These are phyloP conservation scores for Neoseiulus cucumeris DNA, from an alignment of 1,140 invertebrate species.

Conservation along the genomic window DNA sequence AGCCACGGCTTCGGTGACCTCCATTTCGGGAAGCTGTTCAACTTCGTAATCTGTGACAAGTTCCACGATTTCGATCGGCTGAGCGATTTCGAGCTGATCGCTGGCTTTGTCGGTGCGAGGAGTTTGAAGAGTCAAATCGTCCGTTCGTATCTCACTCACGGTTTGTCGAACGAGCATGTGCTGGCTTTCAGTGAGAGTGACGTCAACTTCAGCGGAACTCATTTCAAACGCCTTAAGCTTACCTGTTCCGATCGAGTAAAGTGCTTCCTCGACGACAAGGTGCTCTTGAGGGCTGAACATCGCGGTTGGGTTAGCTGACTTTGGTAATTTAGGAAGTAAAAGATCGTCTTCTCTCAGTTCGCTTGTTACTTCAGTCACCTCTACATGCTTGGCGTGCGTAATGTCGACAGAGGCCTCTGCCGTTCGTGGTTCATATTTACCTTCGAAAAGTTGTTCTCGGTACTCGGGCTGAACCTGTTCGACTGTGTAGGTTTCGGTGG, in stretches of 20 bases:
- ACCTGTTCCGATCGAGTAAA: not conserved
- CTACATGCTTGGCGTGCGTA: slow-evolving; percentile 11
- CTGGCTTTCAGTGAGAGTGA: slow-evolving; percentile 5
- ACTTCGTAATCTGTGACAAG: not conserved
- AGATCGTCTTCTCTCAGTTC: slow-evolving; percentile 12
- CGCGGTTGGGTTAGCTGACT: not conserved
- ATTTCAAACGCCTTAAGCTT: not conserved
- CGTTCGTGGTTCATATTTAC: slow-evolving; percentile 14
- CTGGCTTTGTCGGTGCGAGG: slow-evolving; percentile 3
- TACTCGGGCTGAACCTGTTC: slow-evolving; percentile 16
- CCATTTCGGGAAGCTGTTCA: not conserved
- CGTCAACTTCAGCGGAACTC: slow-evolving; percentile 8
- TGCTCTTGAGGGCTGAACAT: slow-evolving; percentile 9
- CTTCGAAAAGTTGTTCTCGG: not conserved
- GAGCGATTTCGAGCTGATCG: slow-evolving; percentile 6
- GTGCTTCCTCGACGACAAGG: slow-evolving; percentile 18
- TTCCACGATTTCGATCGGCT: not conserved
- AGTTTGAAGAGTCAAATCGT: not conserved
- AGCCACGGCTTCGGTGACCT: not conserved
- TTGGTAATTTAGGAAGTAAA: not conserved
- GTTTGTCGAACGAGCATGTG: slow-evolving; percentile 11
- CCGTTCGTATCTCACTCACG: not conserved
- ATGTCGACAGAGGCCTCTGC: slow-evolving; percentile 2
- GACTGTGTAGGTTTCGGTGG: slow-evolving; percentile 15
- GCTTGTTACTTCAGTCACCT: slow-evolving; percentile 9